A percentile compares a stretch with the other conserved stretches of the same genome.
Evolutionary conservation across 2,797 vertebrate species (phyloP).

Genomic region (Rhinatrema bivittatum): DNA sequence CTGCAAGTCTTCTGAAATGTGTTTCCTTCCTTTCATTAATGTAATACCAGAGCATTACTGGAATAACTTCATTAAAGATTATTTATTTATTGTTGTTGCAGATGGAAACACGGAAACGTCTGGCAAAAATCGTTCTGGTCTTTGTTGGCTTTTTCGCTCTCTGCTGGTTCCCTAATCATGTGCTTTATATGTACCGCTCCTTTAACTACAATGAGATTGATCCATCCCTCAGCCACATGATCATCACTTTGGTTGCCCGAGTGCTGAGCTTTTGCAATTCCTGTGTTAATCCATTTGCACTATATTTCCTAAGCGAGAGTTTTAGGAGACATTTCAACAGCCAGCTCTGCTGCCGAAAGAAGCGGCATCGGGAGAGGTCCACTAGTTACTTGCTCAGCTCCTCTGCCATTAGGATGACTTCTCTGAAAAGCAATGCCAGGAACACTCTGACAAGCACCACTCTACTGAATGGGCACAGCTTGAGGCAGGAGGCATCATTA

Average conservation of each 20-base stretch:
- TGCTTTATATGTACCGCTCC: slow-evolving; percentile 69
- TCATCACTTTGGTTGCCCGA: slow-evolving; percentile 60
- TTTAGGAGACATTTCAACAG: slow-evolving; percentile 70
- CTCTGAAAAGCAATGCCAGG: slow-evolving; percentile 74
- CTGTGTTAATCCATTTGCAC: slow-evolving; percentile 72
- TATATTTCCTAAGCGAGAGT: slow-evolving; percentile 69
- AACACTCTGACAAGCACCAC: slow-evolving; percentile 43
- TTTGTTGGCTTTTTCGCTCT: slow-evolving; percentile 68
- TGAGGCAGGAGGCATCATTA: slow-evolving; percentile 68
- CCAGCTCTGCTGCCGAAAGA: slow-evolving; percentile 67
- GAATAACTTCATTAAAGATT: too few relatives aligned
- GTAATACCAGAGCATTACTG: too few relatives aligned
- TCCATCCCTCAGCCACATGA: slow-evolving; percentile 59
- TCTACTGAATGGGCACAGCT: slow-evolving; percentile 59
- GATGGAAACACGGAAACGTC: slow-evolving; percentile 73
- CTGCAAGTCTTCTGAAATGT: too few relatives aligned
- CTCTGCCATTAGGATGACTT: slow-evolving; percentile 81
- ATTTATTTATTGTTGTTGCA: slow-evolving; percentile 44
- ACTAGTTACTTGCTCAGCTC: slow-evolving; percentile 77
- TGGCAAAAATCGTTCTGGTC: slow-evolving; percentile 74
- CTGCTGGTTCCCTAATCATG: slow-evolving; percentile 72
- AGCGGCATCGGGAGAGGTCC: slow-evolving; percentile 50
- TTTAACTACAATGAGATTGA: slow-evolving; percentile 68
- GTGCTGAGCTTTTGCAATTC: slow-evolving; percentile 72
- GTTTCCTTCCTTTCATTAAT: too few relatives aligned